Conservation (phyloP, 2,113 vertebrate genomes). For the Ptyas mucosa region DNA sequence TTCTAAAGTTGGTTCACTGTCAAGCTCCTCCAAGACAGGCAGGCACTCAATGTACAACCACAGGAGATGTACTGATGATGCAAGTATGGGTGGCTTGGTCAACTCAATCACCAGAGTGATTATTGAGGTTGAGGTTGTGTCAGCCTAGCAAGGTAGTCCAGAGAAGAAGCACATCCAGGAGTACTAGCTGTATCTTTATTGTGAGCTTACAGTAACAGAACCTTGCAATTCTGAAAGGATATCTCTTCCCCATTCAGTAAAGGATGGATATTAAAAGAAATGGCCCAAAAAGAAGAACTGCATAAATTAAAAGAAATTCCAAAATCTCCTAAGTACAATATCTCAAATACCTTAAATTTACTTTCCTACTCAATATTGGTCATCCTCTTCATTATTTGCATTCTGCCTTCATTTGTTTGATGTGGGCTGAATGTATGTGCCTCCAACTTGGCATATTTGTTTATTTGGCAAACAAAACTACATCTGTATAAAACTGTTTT, state of each 20-base stretch:
- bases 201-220: no score
- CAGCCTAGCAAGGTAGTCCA: no score
- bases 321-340: neutral
- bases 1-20: no score
- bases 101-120: no score
- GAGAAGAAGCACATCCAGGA: no score
- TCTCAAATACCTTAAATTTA: neutral
- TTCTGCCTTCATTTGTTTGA: neutral
- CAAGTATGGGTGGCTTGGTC: no score
- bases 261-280: neutral
- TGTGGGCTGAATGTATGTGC: neutral
- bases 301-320: neutral
- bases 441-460: neutral
- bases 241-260: neutral
- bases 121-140: no score
- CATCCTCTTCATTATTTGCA: neutral
- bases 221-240: no score
- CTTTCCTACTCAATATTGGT: neutral
- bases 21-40: no score
- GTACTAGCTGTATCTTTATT: no score
- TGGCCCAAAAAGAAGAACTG: accelerated
- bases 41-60: no score
- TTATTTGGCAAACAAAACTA: neutral
- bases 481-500: neutral
- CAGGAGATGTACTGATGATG: no score